Evolutionary conservation across 2,888 invertebrate genomes (phyloP), one percentile per base, ranked within the genome.

Genomic region (Gibbula magus): DNA sequence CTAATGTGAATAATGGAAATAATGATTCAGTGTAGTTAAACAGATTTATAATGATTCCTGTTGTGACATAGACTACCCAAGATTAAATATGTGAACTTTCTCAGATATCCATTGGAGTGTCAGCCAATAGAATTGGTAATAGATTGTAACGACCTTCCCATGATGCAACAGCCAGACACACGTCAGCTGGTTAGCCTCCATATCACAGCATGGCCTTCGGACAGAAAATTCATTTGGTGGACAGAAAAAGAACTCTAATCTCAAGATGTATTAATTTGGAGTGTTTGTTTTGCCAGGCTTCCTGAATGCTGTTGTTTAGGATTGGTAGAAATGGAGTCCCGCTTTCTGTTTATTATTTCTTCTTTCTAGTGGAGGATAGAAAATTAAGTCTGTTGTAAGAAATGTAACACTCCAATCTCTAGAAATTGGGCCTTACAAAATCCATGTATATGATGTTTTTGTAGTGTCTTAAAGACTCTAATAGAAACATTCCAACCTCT

Each of bases 71-170:
- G 18, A 32, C 25, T n/a, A 67, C n/a, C 10, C 18, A 13, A 18
- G 13, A 18, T 16, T 39, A 35, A 39, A 70, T 66, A 70, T 70
- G 70, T 35, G 20, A 35, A 67, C 16, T 70, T 16, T 20, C 20
- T 35, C 18, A 20, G 39, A 20, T 70, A 70, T 70, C 70, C 35
- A 70, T 39, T 5, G 70, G 35, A 70, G 39, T 39, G 39, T 32
- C 39, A 39, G 70, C 70, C 32, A 39, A n/a, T 70, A 70, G 29
- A 35, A 39, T 20, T 70, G 29, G 35, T 70, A 70, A 70, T 70
- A 20, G 70, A 70, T 70, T 70, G 70, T 39, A 70, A 70, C 35
- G 70, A 35, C 70, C 70, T 39, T 70, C 70, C 70, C 70, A 70
- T 70, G 70, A 70, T 70, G 70, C 70, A 70, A 70, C 35, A 70